Evolutionary conservation across 2,888 invertebrate species (phyloP), one percentile per base, ranked within the genome.

Genomic region (Sepiola atlantica): DNA sequence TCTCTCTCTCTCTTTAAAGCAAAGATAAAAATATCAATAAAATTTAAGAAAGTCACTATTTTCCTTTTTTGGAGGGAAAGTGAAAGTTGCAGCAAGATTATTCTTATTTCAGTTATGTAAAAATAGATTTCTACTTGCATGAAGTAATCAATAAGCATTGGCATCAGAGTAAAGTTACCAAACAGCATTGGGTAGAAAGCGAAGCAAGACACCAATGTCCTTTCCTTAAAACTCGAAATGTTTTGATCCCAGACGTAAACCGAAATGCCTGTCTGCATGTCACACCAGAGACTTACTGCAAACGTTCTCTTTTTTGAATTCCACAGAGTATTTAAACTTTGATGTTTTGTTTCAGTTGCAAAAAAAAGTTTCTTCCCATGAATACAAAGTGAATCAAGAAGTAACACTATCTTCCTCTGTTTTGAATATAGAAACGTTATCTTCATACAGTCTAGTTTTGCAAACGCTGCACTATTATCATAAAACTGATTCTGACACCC

Each of bases 291-390:
- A 77, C 18, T n/a, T 32, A 32, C n/a, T 16, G 77, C 32, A 77
- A 77, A 77, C 77, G 32, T n/a, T 32, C 77, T 77, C 77, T 14
- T 77, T 77, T 77, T 10, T 28, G 28, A 77, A 77, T 28, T 77
- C 77, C n/a, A 77, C 77, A n/a, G 77, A 77, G 77, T n/a, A 77
- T 77, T 77, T 77, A n/a, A 28, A 77, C 77, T 77, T 77, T 77
- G n/a, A 16, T 77, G 77, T n/a, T 12, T 77, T n/a, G 77, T 77
- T 77, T 77, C 77, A 77, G n/a, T 77, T 28, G 77, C 45, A 8
- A 45, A 45, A n/a, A 61, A 77, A 77, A 77, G 77, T 77, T 77
- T 77, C n/a, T 61, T 21, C 28, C 21, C 3, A 10, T 28, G 77
- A 77, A n/a, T 2, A n/a, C n/a, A 28, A 18, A 14, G 16, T n/a